These are phyloP conservation scores for Hassar affinis DNA, from an alignment of 2,113 vertebrate genomes.

Conservation along the genomic window DNA sequence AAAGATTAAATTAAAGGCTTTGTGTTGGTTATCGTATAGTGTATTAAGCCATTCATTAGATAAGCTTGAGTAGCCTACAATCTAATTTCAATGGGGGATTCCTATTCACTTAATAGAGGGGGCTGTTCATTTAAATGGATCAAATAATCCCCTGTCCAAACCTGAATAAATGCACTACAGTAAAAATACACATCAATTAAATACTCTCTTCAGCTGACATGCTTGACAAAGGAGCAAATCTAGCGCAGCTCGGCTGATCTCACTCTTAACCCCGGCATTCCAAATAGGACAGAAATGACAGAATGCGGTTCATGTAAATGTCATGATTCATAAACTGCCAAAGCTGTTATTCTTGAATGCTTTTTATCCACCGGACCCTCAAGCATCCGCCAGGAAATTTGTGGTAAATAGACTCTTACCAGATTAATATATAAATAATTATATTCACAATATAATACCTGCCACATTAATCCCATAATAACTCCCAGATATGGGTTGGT, in stretches of 20 bases:
- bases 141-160: constrained; percentile 39
- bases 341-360: neutral
- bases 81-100: constrained; percentile 66
- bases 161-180: constrained; percentile 31
- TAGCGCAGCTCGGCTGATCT: neutral
- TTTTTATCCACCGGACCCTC: neutral
- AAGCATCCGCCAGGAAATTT: neutral
- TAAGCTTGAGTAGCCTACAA: constrained; percentile 63
- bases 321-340: neutral
- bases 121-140: constrained; percentile 56
- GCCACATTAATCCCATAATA: neutral
- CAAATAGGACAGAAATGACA: neutral
- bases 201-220: constrained; percentile 4
- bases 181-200: constrained; percentile 43
- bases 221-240: neutral
- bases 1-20: constrained; percentile 67
- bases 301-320: neutral
- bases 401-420: neutral
- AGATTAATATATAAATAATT: neutral
- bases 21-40: constrained; percentile 65
- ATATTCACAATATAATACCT: neutral
- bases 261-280: neutral
- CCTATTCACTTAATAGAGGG: constrained; percentile 48
- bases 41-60: constrained; percentile 67
- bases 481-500: neutral